phyloP scores from a whole-genome alignment of 1,140 invertebrate genomes.

The Aphis craccivora region DNA sequence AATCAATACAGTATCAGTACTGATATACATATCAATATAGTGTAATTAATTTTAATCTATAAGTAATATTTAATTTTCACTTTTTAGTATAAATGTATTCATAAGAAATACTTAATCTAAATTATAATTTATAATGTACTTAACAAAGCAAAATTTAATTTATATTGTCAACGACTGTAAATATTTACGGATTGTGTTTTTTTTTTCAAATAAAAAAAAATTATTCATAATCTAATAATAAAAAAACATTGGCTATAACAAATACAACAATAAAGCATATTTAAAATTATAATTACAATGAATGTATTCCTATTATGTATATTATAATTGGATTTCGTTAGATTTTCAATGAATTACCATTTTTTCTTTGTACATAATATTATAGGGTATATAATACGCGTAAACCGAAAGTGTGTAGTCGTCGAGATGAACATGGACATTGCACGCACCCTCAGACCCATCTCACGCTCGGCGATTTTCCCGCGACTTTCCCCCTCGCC shows the following conservation, averaged over 20 bases:
- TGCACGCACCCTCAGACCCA: too few species aligned
- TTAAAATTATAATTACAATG: background rate
- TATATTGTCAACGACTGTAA: background rate
- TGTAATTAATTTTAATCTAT: background rate
- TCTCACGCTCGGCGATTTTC: background rate
- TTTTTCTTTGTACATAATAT: too few species aligned
- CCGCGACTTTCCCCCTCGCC: background rate
- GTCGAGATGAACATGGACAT: too few species aligned
- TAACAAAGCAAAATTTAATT: background rate
- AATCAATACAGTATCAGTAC: too few species aligned
- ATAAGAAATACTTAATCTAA: background rate
- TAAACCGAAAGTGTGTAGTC: too few species aligned
- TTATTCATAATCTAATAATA: background rate
- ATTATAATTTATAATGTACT: background rate
- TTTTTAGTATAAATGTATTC: too few species aligned
- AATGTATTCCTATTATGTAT: background rate
- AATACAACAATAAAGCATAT: background rate
- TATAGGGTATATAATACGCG: background rate
- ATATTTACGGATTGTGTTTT: background rate
- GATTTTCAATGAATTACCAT: too few species aligned
- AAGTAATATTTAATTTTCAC: background rate
- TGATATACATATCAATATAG: too few species aligned
- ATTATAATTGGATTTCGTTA: too few species aligned
- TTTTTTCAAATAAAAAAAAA: background rate
- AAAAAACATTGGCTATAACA: background rate